Evolutionary conservation across 2,113 vertebrate species (phyloP), one percentile per base, ranked within the genome.

Genomic region (Microcebus murinus): DNA sequence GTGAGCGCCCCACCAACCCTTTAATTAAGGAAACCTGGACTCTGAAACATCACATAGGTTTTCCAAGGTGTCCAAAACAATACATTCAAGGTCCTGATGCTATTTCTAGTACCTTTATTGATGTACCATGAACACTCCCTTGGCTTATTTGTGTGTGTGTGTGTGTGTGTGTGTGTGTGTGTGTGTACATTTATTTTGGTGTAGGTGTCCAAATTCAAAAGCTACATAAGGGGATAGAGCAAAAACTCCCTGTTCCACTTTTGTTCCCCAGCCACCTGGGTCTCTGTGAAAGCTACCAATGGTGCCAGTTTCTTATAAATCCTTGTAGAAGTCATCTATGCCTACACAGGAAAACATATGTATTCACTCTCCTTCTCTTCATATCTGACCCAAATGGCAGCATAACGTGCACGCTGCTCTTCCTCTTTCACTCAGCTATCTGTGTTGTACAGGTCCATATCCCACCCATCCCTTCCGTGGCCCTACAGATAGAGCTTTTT

Each of bases 1-100:
- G 0, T 36, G 25, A 4, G 1, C 42, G 4, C 6, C n/a, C 4
- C 55, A 17, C 23, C 12, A 4, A 2, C 1, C 4, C 29, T 68
- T 48, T 34, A 20, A 83, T 4, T 17, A 48, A 94, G 48, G 36
- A 92, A 94, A 90, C 6, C 23, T 15, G 21, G 57, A 65, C 39
- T 83, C 93, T 36, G n/a, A 94, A 96, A n/a, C 25, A 36, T 52
- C 42, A 52, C 34, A 80, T 7, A n/a, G 50, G 20, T 70, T 87
- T 91, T 52, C 84, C 39, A 29, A 48, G 29, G 34, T 52, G 50
- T 80, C 20, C 39, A 45, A 80, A 90, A 84, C 48, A 82, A 36
- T 42, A 23, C 71, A 29, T 48, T 76, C 50, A 39, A 57, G 59
- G 34, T 90, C 70, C 65, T 12, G 23, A 63, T 11, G 6, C 5